Conservation (phyloP, 2,888 invertebrate genomes). For the Chrysolina oricalcia region DNA sequence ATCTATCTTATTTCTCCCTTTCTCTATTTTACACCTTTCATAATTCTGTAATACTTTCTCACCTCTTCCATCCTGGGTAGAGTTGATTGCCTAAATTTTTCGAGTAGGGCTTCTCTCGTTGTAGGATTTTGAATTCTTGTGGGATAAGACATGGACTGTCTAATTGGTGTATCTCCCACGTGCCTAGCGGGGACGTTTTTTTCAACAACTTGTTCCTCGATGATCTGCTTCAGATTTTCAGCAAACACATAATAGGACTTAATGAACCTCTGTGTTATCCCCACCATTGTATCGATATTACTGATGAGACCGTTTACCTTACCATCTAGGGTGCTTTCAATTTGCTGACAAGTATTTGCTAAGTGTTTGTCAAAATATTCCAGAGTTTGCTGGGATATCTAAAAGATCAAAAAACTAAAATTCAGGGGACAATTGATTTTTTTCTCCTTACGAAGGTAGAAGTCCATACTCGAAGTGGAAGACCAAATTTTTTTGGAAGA, state of each 20-base stretch:
- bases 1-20: background rate
- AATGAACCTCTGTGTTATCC: constrained; percentile 1
- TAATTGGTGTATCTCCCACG: constrained; percentile 53
- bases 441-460: too few relatives aligned
- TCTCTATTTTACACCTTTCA: background rate
- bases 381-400: constrained; percentile 33
- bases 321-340: constrained; percentile 30
- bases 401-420: background rate
- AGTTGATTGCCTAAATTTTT: constrained; percentile 44
- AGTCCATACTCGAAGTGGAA: too few relatives aligned
- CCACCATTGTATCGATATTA: background rate
- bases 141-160: constrained; percentile 43
- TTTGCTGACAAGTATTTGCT: constrained; percentile 16
- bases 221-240: constrained; percentile 27
- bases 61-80: constrained; percentile 13
- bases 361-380: constrained; percentile 28
- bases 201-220: constrained; percentile 38
- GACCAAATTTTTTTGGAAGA: too few relatives aligned
- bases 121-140: constrained; percentile 44
- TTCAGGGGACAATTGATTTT: background rate
- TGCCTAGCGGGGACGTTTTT: constrained; percentile 45
- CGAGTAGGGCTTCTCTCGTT: constrained; percentile 50
- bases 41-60: background rate
- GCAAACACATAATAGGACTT: constrained; percentile 6
- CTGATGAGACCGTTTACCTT: constrained; percentile 20